Base-by-base conservation (phyloP, 35 echinoderm and acorn worm genomes). In the Holothuria glaberrima region DNA sequence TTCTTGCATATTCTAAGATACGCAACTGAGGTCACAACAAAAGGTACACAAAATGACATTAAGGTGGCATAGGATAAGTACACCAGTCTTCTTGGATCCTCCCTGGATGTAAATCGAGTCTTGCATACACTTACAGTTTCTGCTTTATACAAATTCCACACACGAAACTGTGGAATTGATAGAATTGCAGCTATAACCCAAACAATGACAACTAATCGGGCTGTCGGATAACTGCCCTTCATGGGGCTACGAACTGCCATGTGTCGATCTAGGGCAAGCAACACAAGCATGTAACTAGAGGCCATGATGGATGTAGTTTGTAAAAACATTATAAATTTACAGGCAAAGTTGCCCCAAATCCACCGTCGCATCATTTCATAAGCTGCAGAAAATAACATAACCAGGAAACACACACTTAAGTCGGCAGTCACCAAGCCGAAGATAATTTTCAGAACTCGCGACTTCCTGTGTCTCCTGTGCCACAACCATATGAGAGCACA, bases 1-100 rank as follows among this genome's bases (percentile, higher is more conserved):
- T 94, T 94, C 83, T 95, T 95, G 19, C 89, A 95, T 45, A 99
- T 94, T 65, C 97, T 75, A 27, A 91, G 68, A 77, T 99, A 99
- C 5, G 97, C 97, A 21, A 95, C 84, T 0, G 88, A 86, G 19
- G 92, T 99, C 33, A 99, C 87, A 20, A 95, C 68, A 52, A 99
- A 92, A 0, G 97, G 97, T 44, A 99, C 86, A 68, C 94, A 88
- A 79, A 99, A 99, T 20, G 88, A 89, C 22, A 95, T 62, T 20
- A 91, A 28, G 18, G 93, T 94, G 14, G 83, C 93, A 68, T 95
- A 99, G 21, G 66, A 68, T 24, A 99, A 46, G 69, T 99, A 99
- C 5, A 85, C 66, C 54, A 94, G 57, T n/a, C 64, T 52, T 4
- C 85, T 81, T 57, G 44, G 89, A 52, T 83, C 77, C 17, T 94